Base-by-base conservation (phyloP, 2,888 invertebrate species). In the Ornithoptera priamus region DNA sequence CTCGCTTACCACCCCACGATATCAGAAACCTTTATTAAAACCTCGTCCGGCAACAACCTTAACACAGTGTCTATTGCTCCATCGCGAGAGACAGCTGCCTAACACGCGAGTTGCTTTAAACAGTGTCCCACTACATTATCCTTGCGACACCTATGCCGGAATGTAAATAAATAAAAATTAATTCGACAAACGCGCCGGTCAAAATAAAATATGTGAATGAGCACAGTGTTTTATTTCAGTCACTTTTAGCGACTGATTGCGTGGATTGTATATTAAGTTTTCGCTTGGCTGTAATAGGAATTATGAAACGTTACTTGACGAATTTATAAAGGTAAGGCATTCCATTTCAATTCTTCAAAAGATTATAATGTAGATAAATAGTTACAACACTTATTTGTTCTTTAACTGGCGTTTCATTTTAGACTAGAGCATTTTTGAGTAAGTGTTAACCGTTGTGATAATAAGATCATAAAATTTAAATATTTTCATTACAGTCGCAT, bases 241-340 rank as follows among this genome's bases (percentile, higher is more conserved):
- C 69, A 72, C 72, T 77, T 81, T 78, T 77, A 75, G 74, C 76
- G 76, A 77, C 79, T 82, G 81, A 78, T 79, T 78, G 74, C 80
- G 85, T 85, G 86, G 80, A 83, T 84, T 83, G 76, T 83, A 77
- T 67, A 74, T 62, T 60, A 53, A 53, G 75, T 74, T 75, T 78
- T 83, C 81, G 86, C 17, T 67, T 65, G 57, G 56, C 57, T 68
- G 62, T 58, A 60, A 59, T 62, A 68, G 36, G 56, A 30, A 57
- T 36, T 64, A 69, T 70, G 69, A 64, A 63, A 67, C 20, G 61
- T 56, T 57, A 61, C 64, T 30, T 58, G 57, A 57, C 46, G 56
- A 61, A 46, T 67, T 39, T 57, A n/a, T 65, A 36, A 70, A 70
- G 70, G 70, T 70, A 70, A 70, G 50, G 70, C 46, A 30, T 58